Evolutionary conservation across 2,113 vertebrate species (phyloP).

Genomic region (Lipophrys pholis): DNA sequence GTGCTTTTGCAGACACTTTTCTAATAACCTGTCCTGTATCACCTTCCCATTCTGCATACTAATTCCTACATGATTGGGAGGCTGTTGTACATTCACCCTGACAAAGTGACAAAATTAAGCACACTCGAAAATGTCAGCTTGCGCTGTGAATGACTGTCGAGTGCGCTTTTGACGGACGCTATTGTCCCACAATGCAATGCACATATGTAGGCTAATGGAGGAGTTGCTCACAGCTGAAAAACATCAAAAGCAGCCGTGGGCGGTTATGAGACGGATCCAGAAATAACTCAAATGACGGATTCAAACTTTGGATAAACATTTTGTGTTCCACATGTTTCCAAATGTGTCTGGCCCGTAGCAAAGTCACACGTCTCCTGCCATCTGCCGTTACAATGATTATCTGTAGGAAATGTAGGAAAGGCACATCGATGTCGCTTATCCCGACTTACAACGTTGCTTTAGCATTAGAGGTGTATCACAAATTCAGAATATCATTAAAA

Average conservation of each 20-base stretch:
- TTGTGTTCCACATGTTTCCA: constrained; percentile 13
- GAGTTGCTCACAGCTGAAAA: constrained; percentile 50
- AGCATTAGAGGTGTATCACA: too few species aligned
- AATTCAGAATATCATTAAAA: too few species aligned
- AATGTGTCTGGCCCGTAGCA: constrained; percentile 19
- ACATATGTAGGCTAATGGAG: constrained; percentile 32
- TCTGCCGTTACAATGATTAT: background rate
- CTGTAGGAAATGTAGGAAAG: too few species aligned
- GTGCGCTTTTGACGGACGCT: constrained; percentile 52
- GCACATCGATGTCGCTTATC: too few species aligned
- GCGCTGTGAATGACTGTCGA: constrained; percentile 48
- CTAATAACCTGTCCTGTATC: constrained; percentile 31
- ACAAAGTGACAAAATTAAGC: constrained; percentile 51
- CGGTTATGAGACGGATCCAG: constrained; percentile 41
- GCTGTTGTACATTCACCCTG: constrained; percentile 21
- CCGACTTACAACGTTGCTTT: too few species aligned
- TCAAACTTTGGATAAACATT: constrained; percentile 37
- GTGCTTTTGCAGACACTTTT: constrained; percentile 32
- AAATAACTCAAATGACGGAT: constrained; percentile 22
- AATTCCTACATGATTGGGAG: constrained; percentile 25
- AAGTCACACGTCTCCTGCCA: background rate
- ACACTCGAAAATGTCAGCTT: constrained; percentile 52
- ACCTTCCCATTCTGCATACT: constrained; percentile 39
- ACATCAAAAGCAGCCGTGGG: constrained; percentile 56
- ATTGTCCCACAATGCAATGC: constrained; percentile 47